Conservation (phyloP, 2,113 vertebrate species). For the Percina caprodes region DNA sequence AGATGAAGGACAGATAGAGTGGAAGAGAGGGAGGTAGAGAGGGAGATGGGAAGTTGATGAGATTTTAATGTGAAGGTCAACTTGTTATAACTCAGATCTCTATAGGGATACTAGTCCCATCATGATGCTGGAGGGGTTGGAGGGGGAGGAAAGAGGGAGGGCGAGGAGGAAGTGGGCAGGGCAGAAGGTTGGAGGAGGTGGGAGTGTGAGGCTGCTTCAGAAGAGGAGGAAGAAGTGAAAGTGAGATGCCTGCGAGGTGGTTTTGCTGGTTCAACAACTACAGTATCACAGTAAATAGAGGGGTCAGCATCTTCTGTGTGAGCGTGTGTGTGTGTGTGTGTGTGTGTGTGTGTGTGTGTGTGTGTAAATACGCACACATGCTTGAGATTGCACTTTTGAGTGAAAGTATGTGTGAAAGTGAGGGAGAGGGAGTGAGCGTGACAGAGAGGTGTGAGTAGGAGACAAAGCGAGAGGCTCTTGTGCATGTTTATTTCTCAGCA, state of each 20-base stretch:
- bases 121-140: constrained; percentile 46
- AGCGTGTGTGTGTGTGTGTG: constrained; percentile 28
- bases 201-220: constrained; percentile 15
- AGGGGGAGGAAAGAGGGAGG: background rate
- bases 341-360: constrained; percentile 5
- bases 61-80: constrained; percentile 85
- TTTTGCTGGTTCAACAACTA: constrained; percentile 81
- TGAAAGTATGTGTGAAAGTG: constrained; percentile 59
- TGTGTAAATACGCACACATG: constrained; percentile 27
- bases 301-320: constrained; percentile 74
- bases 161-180: constrained; percentile 7
- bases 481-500: constrained; percentile 54
- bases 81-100: constrained; percentile 79
- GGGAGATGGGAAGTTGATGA: constrained; percentile 74
- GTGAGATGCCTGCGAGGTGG: constrained; percentile 51
- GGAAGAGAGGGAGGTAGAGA: constrained; percentile 55
- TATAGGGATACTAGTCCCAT: constrained; percentile 73
- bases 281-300: constrained; percentile 65
- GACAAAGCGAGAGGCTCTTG: constrained; percentile 43
- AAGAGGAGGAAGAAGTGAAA: constrained; percentile 49
- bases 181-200: constrained; percentile 5
- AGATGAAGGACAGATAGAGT: constrained; percentile 64
- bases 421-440: constrained; percentile 39
- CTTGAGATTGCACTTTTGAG: constrained; percentile 59
- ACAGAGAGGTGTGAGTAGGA: constrained; percentile 50